Evolutionary conservation across 2,113 vertebrate genomes (phyloP).

Genomic region (Psilopsiagon aymara): DNA sequence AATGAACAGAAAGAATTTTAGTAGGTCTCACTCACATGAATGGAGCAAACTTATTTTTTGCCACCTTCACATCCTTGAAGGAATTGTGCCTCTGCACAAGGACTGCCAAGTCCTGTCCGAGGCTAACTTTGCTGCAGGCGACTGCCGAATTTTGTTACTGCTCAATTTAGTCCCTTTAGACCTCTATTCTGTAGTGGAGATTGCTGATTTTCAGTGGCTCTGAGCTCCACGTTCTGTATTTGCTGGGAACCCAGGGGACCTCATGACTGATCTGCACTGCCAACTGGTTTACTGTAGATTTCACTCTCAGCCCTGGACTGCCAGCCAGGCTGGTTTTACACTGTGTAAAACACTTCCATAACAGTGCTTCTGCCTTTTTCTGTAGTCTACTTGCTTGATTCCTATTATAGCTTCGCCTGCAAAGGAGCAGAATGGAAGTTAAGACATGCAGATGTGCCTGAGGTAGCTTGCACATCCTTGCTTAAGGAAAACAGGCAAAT

Average conservation of each 20-base stretch:
- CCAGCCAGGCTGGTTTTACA: not conserved
- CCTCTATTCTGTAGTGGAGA: not conserved
- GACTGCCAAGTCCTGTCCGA: not conserved
- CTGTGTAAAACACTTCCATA: not conserved
- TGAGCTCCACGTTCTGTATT: not conserved
- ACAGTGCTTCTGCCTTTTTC: not conserved
- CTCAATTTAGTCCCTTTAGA: not conserved
- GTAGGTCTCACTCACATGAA: not conserved
- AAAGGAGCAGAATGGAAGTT: not conserved
- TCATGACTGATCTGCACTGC: rapidly evolving
- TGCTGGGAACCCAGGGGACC: not conserved
- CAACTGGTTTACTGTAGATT: not conserved
- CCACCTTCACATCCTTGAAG: not conserved
- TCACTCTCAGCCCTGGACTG: not conserved
- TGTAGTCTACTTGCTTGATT: not conserved
- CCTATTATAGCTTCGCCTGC: not conserved
- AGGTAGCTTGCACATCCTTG: not conserved
- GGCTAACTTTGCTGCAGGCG: not conserved
- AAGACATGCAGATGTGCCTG: not conserved
- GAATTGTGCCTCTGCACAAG: not conserved
- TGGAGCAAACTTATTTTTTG: not conserved
- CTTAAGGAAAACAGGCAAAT: not conserved
- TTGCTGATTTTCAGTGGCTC: not conserved
- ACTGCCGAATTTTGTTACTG: rapidly evolving
- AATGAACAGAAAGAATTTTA: not conserved